Evolutionary conservation across 2,888 invertebrate species (phyloP), one percentile per base, ranked within the genome.

Genomic region (Dicranocentrus wangi): DNA sequence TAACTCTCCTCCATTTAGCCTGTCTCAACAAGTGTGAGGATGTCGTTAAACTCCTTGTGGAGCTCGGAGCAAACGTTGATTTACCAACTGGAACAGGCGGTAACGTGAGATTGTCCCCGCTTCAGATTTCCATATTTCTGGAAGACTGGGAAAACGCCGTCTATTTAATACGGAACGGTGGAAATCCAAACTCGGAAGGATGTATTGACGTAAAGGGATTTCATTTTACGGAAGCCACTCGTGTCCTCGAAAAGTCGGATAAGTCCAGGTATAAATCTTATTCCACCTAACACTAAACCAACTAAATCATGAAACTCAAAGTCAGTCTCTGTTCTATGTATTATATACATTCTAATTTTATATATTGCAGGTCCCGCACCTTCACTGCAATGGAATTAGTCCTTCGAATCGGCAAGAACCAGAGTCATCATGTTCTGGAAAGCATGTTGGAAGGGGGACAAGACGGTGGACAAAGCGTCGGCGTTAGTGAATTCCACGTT

Each of bases 11-110:
- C 0, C 73, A 82, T 77, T 0, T 78, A 19, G 61, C 78, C 2
- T 70, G 63, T 5, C 0, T 78, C 17, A 65, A 43, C 23, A n/a
- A 17, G 2, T 68, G 60, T 23, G 8, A 19, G 5, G 65, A 70
- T 8, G 58, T 78, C 2, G 27, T 65, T 10, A 55, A 65, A 42
- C 55, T 17, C 21, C 15, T 78, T 0, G 19, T 71, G 10, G 43
- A 78, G 2, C 42, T 53, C 1, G 70, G 65, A 0, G 71, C 65
- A 23, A 47, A 78, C 47, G 21, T 78, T 19, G 63, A 78, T n/a
- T 5, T 28, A 0, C n/a, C 21, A 15, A 70, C 71, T 0, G 8
- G 53, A 19, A 25, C 27, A 0, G 23, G 43, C 2, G 70, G 65
- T 10, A n/a, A 69, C 1, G 28, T 43, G 5, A 23, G 28, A 8